Evolutionary conservation across 53 echinoderm and acorn worm genomes (phyloP).

Genomic region (Temnopleurus reevesii): DNA sequence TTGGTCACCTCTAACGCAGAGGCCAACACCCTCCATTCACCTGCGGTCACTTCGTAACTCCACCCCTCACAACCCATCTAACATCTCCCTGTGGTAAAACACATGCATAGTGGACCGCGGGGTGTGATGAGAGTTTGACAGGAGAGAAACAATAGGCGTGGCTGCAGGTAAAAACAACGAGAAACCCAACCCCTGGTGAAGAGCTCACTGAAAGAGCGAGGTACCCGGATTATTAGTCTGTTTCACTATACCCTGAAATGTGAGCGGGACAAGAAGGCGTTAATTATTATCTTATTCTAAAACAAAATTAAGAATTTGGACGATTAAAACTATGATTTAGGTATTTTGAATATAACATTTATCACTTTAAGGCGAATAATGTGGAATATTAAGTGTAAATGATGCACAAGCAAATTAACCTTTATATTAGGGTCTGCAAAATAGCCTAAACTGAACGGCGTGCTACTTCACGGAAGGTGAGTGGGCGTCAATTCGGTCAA

Average conservation of each 20-base stretch:
- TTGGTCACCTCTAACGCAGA: not conserved
- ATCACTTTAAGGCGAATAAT: not conserved
- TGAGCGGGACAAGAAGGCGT: not conserved
- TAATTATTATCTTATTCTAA: not conserved
- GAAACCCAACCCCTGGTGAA: conserved; percentile 49
- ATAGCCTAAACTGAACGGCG: not conserved
- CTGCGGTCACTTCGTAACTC: conserved; percentile 20
- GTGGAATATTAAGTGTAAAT: not conserved
- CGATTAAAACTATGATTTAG: no score
- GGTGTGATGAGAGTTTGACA: conserved; percentile 32
- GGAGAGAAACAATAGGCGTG: conserved; percentile 50
- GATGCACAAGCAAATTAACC: not conserved
- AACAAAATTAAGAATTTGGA: no score
- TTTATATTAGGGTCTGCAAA: not conserved
- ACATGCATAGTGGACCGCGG: not conserved
- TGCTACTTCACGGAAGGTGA: conserved; percentile 2
- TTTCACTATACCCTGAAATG: not conserved
- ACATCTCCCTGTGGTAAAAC: not conserved
- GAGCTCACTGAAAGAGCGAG: not conserved
- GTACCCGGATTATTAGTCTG: not conserved
- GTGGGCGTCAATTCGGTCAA: conserved; percentile 1
- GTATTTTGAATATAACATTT: no score
- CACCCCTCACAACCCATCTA: not conserved
- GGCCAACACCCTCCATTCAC: not conserved
- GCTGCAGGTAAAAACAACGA: conserved; percentile 28